A percentile compares a stretch with the other conserved stretches of the same genome.
Conservation (phyloP, 2,888 invertebrate species). For the Melipona bicolor region DNA sequence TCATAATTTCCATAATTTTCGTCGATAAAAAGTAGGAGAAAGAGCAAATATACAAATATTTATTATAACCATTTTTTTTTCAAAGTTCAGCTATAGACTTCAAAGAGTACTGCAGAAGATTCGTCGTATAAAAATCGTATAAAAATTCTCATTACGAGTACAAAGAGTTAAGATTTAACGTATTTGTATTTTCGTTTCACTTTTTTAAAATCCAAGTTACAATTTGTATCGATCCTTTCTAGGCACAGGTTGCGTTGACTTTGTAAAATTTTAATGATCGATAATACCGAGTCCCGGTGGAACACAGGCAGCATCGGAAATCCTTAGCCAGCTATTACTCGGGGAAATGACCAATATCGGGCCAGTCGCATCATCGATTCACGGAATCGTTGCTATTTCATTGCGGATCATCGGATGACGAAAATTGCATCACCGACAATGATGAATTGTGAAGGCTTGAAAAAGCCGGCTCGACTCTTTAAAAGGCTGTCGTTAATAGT, state of each 20-base stretch:
- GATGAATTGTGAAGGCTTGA: constrained; percentile 35
- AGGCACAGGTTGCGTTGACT: constrained; percentile 24
- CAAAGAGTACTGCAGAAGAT: no score
- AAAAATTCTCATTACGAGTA: background rate
- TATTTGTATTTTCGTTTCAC: background rate
- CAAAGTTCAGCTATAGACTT: no score
- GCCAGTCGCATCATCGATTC: constrained; percentile 25
- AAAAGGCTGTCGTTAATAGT: constrained; percentile 27
- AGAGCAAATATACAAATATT: no score
- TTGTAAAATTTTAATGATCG: constrained; percentile 61
- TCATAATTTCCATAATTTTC: no score
- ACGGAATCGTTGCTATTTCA: constrained; percentile 30
- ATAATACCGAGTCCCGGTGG: constrained; percentile 51
- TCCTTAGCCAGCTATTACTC: constrained; percentile 30
- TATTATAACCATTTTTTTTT: no score
- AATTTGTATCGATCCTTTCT: background rate
- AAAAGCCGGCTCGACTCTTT: background rate
- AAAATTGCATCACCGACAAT: constrained; percentile 27
- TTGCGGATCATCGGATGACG: constrained; percentile 22
- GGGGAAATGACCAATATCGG: constrained; percentile 36
- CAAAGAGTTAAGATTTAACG: background rate
- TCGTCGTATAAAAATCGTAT: background rate
- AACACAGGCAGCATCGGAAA: constrained; percentile 19
- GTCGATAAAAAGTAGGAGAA: no score
- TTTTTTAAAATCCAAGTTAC: background rate